Evolutionary conservation across 1,140 invertebrate genomes (phyloP).

Genomic region (Nasonia vitripennis): DNA sequence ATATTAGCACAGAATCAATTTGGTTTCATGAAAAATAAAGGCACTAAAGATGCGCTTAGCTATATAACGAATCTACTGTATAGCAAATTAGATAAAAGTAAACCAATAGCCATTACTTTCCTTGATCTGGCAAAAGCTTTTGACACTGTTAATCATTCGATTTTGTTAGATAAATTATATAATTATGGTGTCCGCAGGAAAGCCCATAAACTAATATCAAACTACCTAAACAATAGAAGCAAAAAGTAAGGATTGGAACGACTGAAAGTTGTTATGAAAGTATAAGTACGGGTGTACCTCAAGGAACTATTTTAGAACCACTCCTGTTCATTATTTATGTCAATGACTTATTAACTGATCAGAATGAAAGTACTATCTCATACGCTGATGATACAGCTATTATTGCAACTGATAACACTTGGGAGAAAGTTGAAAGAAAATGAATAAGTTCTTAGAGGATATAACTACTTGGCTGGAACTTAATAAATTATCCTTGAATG

Average conservation of each 20-base stretch:
- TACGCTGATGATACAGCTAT: conserved; percentile 44
- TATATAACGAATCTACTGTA: conserved; percentile 24
- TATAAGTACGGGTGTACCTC: conserved; percentile 41
- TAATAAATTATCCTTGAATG: not conserved
- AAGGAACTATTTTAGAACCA: conserved; percentile 53
- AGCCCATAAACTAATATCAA: no score
- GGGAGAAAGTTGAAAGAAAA: not conserved
- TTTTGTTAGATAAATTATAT: no score
- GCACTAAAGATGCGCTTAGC: conserved; percentile 37
- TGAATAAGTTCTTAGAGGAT: not conserved
- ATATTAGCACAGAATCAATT: conserved; percentile 37
- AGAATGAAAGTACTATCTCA: not conserved
- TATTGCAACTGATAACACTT: not conserved
- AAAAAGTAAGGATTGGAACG: conserved; percentile 52
- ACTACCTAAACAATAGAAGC: conserved; percentile 57
- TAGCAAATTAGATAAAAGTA: conserved; percentile 2
- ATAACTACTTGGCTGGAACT: not conserved
- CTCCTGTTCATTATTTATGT: conserved; percentile 54
- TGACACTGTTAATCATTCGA: no score
- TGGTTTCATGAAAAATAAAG: conserved; percentile 43
- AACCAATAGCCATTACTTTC: conserved; percentile 37
- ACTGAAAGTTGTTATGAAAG: conserved; percentile 15
- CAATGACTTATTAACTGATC: conserved; percentile 35
- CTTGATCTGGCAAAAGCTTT: conserved; percentile 56
- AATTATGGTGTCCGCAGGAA: no score